These are phyloP conservation scores for Palythoa heliodiscus DNA, from an alignment of 92 coral and sea anemone genomes.

Conservation along the genomic window DNA sequence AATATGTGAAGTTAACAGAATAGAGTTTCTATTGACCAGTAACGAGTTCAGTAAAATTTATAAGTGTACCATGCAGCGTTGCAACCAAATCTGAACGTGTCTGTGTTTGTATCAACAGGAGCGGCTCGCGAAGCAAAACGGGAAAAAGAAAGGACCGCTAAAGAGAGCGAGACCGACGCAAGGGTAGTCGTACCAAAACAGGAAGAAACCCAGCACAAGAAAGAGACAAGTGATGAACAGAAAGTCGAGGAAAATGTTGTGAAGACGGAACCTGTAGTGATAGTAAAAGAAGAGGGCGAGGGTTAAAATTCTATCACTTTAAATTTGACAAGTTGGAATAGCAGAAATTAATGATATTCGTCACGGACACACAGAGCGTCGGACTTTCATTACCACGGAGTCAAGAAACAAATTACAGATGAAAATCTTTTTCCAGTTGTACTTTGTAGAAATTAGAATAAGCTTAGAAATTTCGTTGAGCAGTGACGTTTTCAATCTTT, in stretches of 20 bases:
- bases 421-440: no score
- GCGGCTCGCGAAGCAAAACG: slow-evolving; percentile 38
- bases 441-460: no score
- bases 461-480: no score
- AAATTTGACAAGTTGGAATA: no score
- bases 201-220: not conserved
- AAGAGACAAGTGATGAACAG: slow-evolving; percentile 4
- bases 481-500: no score
- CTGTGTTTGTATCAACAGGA: not conserved
- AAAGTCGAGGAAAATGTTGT: slow-evolving; percentile 1
- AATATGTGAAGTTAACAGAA: no score
- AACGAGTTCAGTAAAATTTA: not conserved
- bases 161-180: not conserved
- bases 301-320: no score
- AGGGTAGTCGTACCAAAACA: slow-evolving; percentile 10
- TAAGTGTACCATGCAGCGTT: not conserved
- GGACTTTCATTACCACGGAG: no score
- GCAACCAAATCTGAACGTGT: not conserved
- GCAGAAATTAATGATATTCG: no score
- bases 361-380: no score
- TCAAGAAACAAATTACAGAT: no score
- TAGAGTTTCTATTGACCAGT: no score
- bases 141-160: slow-evolving; percentile 24
- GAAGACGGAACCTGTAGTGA: slow-evolving; percentile 26
- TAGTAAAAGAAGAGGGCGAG: slow-evolving; percentile 11